Conservation (phyloP, 1,140 invertebrate genomes). For the Drosophila insularis region DNA sequence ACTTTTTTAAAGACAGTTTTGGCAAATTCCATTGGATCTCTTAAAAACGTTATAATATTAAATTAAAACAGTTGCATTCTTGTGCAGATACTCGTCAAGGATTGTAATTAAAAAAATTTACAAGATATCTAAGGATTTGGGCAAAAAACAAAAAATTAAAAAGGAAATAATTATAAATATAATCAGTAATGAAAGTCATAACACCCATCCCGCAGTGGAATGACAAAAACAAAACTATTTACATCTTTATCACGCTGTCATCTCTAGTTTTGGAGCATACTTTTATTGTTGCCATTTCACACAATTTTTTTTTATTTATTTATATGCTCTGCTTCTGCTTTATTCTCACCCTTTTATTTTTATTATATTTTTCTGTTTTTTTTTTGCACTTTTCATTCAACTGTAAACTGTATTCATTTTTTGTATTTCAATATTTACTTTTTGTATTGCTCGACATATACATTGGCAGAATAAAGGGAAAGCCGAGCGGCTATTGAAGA, state of each 20-base stretch:
- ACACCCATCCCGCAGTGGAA: too few relatives aligned
- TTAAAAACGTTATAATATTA: too few relatives aligned
- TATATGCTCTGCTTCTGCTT: constrained; percentile 44
- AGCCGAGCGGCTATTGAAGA: background rate
- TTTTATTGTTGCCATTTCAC: constrained; percentile 69
- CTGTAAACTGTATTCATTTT: constrained; percentile 57
- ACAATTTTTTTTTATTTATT: constrained; percentile 52
- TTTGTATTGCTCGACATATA: constrained; percentile 50
- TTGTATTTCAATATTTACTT: constrained; percentile 73
- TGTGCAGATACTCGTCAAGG: too few relatives aligned
- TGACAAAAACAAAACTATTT: too few relatives aligned
- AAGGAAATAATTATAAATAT: too few relatives aligned
- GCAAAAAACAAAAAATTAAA: too few relatives aligned
- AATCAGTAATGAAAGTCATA: too few relatives aligned
- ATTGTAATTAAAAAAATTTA: too few relatives aligned
- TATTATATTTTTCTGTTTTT: constrained; percentile 12
- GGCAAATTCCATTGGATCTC: too few relatives aligned
- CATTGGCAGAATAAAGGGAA: background rate
- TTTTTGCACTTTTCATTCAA: constrained; percentile 17
- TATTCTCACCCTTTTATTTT: constrained; percentile 6
- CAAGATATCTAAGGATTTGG: too few relatives aligned
- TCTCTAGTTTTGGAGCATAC: constrained; percentile 26
- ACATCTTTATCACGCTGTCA: background rate
- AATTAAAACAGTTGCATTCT: too few relatives aligned
- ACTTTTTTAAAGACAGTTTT: too few relatives aligned